Evolutionary conservation across 2,888 invertebrate genomes (phyloP), one percentile per base, ranked within the genome.

Genomic region (Brachycybe producta): DNA sequence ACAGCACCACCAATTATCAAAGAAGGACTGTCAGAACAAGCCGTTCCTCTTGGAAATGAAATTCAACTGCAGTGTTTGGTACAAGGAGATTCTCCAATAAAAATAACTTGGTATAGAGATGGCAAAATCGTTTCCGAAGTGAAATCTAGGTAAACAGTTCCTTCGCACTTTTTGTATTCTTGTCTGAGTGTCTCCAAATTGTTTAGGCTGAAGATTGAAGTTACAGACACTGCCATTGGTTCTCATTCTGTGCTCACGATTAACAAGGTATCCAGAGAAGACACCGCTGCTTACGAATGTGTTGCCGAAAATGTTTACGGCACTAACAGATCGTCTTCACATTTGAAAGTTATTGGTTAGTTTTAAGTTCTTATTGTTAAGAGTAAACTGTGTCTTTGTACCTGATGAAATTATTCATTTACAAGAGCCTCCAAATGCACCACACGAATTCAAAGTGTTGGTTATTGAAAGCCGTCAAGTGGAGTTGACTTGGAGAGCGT

Each of bases 1-100:
- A 7, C 44, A 44, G 44, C 44, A 17, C 44, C 44, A 23, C 44
- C 44, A 17, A 24, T 19, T 32, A 30, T 44, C 19, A 44, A 44
- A 8, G 23, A 44, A 32, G 19, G 23, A 15, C 32, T 44, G 15
- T 30, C 17, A 15, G 5, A 17, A 15, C 23, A 30, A 19, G 30
- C 30, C 26, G 32, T 28, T 8, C 23, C 30, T 27, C 32, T 27
- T 11, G 32, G 32, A n/a, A 44, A 44, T 24, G 32, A 44, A 15
- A 32, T 44, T 7, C 44, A 44, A 32, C 30, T 26, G 30, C 5
- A 44, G 19, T 44, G 44, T 32, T 28, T 30, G 11, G 30, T 44
- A 7, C 2, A 30, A 15, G 44, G 44, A 17, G 32, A 44, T 19
- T 23, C 30, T 1, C 44, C 44, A 7, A 30, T 44, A 32, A 2